Evolutionary conservation across 2,888 invertebrate species (phyloP), one percentile per base, ranked within the genome.

Genomic region (Dolichomitus sp.): DNA sequence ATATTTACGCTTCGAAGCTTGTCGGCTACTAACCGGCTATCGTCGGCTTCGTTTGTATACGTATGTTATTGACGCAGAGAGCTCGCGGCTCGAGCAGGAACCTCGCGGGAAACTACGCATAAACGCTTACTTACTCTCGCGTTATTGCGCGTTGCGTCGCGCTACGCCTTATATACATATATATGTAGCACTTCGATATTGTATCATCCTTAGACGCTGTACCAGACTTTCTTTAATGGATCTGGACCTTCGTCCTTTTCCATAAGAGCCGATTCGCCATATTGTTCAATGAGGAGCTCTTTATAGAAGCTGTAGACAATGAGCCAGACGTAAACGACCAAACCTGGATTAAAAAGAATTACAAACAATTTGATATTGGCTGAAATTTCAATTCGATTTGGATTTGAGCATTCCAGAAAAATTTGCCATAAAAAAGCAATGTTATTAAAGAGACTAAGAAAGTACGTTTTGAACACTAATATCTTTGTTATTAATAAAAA

Each of bases 271-370:
- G 9, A 40, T 40, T 12, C 78, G 30, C 48, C n/a, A 48, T 48
- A 48, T 3, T 48, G 14, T 17, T 48, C 48, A 48, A 17, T n/a
- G 2, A 79, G 17, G 0, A 81, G 48, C 14, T 81, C 66, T 37
- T 84, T 78, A 72, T 84, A 84, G 59, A 70, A 73, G 23, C 81
- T 78, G 81, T 73, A 81, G 9, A 78, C 52, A 19, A 84, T 65
- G n/a, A 70, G 42, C 84, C 84, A 84, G 14, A 66, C 23, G 65
- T 84, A 78, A 11, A 70, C 57, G 19, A 70, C 50, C 45, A 81
- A 9, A 12, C 50, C 84, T 84, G 65, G 4, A 48, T 37, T 40
- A 50, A 63, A 42, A 42, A 19, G 48, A 68, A 17, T 54, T 54
- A 33, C 2, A 17, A 14, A 19, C 33, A 19, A 73, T 61, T 33